Evolutionary conservation across 2,113 vertebrate species (phyloP), one percentile per base, ranked within the genome.

Genomic region (Passer domesticus): DNA sequence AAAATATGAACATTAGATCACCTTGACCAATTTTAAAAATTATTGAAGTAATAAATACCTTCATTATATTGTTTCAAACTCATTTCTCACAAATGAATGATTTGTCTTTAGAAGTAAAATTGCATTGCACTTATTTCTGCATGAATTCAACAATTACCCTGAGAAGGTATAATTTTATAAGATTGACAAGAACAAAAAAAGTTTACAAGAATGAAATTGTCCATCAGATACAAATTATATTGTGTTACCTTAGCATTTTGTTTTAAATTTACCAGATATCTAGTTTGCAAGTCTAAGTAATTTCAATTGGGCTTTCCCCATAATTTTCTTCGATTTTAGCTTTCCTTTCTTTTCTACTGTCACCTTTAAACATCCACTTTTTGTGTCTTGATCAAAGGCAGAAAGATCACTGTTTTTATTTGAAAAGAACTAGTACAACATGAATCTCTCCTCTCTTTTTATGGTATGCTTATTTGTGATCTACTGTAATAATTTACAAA

Each of bases 101-200:
- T 91, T 91, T 95, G 31, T 73, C 69, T 91, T 41, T 75, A 82
- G n/a, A 91, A 81, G 39, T 66, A 66, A 93, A 92, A 87, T 56
- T 75, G 24, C 60, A 44, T 60, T 75, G 52, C 64, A 56, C n/a
- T 95, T 94, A 47, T n/a, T 95, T 95, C 91, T 94, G 56, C 77
- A 64, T 94, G 64, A 75, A 75, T 95, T 96, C 60, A 22, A 53
- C 60, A 84, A 78, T 78, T 87, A 63, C n/a, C 19, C n/a, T 68
- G 33, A 60, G 89, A 96, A 87, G 2, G 0, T 94, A 35, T 58
- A 49, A 89, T 91, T 89, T 91, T 68, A 4, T 75, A 41, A 75
- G 27, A 79, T 9, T 67, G 79, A 72, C 24, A 87, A 92, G 66
- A 91, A 72, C 15, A 28, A 46, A 90, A 82, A 73, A 94, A 43